Evolutionary conservation across 2,113 vertebrate genomes (phyloP).

Genomic region (Columba janthina): DNA sequence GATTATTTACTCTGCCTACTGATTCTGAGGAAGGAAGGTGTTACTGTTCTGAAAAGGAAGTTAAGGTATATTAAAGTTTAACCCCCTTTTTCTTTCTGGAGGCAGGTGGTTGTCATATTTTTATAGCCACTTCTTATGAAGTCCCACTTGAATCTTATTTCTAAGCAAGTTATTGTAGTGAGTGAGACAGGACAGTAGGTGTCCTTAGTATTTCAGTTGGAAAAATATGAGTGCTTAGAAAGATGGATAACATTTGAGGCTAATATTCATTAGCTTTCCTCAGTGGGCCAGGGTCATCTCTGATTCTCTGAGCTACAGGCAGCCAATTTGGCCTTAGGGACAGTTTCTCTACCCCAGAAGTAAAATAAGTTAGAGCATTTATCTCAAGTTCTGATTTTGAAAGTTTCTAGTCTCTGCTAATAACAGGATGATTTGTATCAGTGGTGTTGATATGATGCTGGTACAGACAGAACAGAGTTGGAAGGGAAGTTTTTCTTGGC

Average conservation of each 20-base stretch:
- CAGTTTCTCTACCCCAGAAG: background rate
- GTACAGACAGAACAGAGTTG: background rate
- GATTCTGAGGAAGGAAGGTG: slow-evolving; percentile 9
- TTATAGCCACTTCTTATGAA: background rate
- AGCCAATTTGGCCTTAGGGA: background rate
- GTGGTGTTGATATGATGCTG: background rate
- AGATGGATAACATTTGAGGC: background rate
- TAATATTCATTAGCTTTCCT: background rate
- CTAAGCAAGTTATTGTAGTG: background rate
- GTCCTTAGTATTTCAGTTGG: background rate
- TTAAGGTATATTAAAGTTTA: background rate
- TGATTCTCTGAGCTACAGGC: background rate
- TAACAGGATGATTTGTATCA: background rate
- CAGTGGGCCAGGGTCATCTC: background rate
- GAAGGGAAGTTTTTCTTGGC: background rate
- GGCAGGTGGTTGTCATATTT: background rate
- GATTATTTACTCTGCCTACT: background rate
- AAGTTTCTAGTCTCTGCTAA: background rate
- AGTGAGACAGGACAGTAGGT: background rate
- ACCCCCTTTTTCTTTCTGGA: background rate
- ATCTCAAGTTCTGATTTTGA: background rate
- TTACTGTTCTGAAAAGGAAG: slow-evolving; percentile 1
- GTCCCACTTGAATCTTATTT: background rate
- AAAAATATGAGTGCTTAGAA: background rate
- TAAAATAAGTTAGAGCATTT: background rate